These are phyloP conservation scores for Anadara kagoshimensis DNA, from an alignment of 1,140 invertebrate genomes.

Conservation along the genomic window DNA sequence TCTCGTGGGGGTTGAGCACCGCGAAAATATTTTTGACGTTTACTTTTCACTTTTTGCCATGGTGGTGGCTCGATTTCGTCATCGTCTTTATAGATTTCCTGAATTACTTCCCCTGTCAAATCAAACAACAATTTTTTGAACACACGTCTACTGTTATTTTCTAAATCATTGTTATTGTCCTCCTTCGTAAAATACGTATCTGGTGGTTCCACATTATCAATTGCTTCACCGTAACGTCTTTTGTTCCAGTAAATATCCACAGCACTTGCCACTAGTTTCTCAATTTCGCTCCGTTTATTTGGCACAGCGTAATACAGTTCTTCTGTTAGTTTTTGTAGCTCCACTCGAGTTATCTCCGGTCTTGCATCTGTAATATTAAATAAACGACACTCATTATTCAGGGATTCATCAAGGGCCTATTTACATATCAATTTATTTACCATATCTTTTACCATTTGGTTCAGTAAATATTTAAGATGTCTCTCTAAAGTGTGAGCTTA, in stretches of 20 bases:
- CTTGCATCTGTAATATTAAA: neutral
- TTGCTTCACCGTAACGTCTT: conserved; percentile 59
- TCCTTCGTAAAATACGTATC: conserved; percentile 51
- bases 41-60: conserved; percentile 75
- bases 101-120: conserved; percentile 80
- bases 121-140: conserved; percentile 79
- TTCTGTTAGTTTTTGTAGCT: conserved; percentile 49
- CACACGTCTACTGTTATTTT: conserved; percentile 58
- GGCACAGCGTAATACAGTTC: conserved; percentile 67
- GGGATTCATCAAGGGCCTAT: too few species aligned
- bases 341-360: conserved; percentile 10
- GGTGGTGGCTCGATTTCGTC: conserved; percentile 71
- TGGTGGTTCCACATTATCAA: conserved; percentile 54
- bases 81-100: conserved; percentile 71
- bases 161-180: conserved; percentile 49
- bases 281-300: conserved; percentile 59
- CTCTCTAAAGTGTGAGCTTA: too few species aligned
- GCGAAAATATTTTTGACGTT: conserved; percentile 58
- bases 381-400: too few species aligned
- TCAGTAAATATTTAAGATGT: too few species aligned
- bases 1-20: conserved; percentile 58
- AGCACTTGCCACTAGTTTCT: conserved; percentile 54
- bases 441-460: too few species aligned
- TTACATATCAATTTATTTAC: too few species aligned
- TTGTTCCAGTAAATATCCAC: conserved; percentile 66